Conservation (phyloP, 2,888 invertebrate genomes). For the Myathropa florea region DNA sequence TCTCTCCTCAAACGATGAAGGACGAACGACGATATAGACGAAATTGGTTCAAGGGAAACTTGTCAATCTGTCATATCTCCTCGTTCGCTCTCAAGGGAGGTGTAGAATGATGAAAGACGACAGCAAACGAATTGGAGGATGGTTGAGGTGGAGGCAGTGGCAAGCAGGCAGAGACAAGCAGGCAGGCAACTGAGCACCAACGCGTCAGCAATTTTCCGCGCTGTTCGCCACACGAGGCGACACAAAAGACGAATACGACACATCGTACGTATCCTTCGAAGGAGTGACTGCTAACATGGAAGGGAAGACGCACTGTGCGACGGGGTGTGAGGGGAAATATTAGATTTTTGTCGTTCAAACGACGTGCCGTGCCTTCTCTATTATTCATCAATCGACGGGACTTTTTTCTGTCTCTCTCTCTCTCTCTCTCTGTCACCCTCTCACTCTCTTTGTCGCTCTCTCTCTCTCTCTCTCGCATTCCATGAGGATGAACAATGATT, state of each 20-base stretch:
- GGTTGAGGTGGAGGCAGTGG: too few species aligned
- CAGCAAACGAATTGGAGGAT: neutral
- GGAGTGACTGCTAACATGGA: neutral
- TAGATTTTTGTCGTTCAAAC: neutral
- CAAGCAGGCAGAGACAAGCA: conserved; percentile 14
- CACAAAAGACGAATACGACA: neutral
- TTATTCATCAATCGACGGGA: conserved; percentile 12
- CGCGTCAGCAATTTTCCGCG: neutral
- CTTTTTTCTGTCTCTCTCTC: neutral
- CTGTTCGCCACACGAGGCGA: neutral
- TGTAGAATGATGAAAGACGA: conserved; percentile 42
- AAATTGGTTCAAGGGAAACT: neutral
- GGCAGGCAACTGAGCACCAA: conserved; percentile 16
- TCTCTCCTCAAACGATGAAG: too few species aligned
- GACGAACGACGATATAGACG: neutral
- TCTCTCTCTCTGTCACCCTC: neutral
- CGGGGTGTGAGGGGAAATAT: neutral
- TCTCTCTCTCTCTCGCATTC: neutral
- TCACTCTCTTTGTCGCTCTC: neutral
- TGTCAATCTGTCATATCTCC: conserved; percentile 52
- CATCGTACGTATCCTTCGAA: neutral
- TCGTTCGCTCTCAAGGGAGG: conserved; percentile 52
- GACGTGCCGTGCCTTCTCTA: conserved; percentile 5
- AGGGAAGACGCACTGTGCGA: too few species aligned
- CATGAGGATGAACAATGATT: neutral